A percentile compares a stretch with the other conserved stretches of the same genome.
Evolutionary conservation across 2,888 invertebrate species (phyloP).

Genomic region (Neoascia interrupta): DNA sequence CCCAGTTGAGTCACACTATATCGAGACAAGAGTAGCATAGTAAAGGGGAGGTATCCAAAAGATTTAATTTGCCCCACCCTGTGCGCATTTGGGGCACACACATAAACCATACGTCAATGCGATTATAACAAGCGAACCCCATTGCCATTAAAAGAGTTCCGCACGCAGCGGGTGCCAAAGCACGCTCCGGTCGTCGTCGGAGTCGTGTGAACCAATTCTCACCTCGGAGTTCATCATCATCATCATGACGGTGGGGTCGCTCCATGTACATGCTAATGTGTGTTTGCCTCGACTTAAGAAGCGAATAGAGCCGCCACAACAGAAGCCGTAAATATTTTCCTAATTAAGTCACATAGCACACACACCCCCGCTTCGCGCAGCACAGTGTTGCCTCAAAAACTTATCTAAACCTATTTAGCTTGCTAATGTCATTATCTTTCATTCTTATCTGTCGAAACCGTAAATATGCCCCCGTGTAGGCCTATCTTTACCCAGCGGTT

Average conservation of each 20-base stretch:
- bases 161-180: conserved; percentile 13
- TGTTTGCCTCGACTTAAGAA: no score
- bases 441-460: no score
- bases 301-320: no score
- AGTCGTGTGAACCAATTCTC: conserved; percentile 25
- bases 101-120: conserved; percentile 34
- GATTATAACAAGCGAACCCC: conserved; percentile 14
- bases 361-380: neutral
- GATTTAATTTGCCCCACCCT: conserved; percentile 9
- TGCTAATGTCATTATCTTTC: conserved; percentile 44
- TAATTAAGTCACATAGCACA: conserved; percentile 25
- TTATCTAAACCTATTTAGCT: conserved; percentile 48
- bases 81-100: neutral
- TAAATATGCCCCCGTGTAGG: no score
- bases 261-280: neutral
- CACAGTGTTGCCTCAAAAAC: no score
- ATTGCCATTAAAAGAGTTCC: conserved; percentile 34
- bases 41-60: no score
- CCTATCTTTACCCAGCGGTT: neutral
- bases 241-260: neutral
- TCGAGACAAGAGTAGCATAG: no score
- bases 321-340: conserved; percentile 27
- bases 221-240: no score
- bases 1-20: conserved; percentile 24
- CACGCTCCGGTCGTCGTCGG: no score